Evolutionary conservation across 2,113 vertebrate genomes (phyloP), one percentile per base, ranked within the genome.

Genomic region (Chionis minor): DNA sequence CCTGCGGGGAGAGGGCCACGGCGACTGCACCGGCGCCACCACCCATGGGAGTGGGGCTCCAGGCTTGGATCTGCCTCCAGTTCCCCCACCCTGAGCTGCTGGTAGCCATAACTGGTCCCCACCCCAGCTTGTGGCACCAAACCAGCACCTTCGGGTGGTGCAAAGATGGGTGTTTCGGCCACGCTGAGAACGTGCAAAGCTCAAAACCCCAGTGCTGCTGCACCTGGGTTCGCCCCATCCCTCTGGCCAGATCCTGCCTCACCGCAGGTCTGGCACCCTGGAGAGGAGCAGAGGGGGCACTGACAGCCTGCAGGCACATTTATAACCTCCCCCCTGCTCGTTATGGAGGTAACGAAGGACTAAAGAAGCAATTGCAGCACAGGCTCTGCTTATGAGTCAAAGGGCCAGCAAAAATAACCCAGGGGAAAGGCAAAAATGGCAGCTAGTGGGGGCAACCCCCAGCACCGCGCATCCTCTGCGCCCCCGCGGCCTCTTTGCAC

Each of bases 1-100:
- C 99, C 99, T 99, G 97, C 0, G 30, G 61, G 30, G 80, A 85
- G 33, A 54, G 21, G 40, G 62, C 16, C 67, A 86, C n/a, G 6
- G 83, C 1, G 2, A 4, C 72, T 70, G 91, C 54, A 5, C 30
- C 1, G 0, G 47, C 84, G 69, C 32, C 74, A 30, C 52, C 51
- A 12, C 32, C 3, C 2, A 3, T 0, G 12, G 28, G 16, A 33
- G 8, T 0, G 28, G 52, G 51, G 56, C 55, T 58, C 42, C 28
- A 7, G 26, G n/a, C 4, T 8, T 32, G 49, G 35, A 13, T 18
- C 63, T 8, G 21, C 26, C 15, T 51, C n/a, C 54, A 18, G 14
- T 38, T 38, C 6, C 45, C 24, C 62, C 38, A n/a, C 14, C 19
- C 0, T 6, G 12, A 30, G 19, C 44, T 51, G 28, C 61, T n/a